Conservation (phyloP, 1,140 invertebrate species). For the Eriosoma lanigerum region DNA sequence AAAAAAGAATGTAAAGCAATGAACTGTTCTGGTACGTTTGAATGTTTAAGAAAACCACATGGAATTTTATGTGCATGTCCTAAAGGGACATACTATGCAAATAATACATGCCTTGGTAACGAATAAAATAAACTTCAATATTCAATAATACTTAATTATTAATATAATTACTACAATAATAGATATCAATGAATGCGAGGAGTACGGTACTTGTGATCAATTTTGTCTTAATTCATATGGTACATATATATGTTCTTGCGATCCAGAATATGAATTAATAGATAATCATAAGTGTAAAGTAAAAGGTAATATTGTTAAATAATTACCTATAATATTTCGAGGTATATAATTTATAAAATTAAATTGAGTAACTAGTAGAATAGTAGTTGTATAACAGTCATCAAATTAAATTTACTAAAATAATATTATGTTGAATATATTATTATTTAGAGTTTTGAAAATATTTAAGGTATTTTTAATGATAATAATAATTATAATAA, state of each 20-base stretch:
- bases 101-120: conserved; percentile 34
- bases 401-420: no score
- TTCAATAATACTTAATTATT: not conserved
- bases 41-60: conserved; percentile 38
- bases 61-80: conserved; percentile 23
- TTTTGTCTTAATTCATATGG: conserved; percentile 76
- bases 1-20: not conserved
- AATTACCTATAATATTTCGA: no score
- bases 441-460: no score
- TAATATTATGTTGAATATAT: no score
- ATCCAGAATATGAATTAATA: conserved; percentile 68
- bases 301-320: conserved; percentile 56
- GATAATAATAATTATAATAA: no score
- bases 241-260: conserved; percentile 78
- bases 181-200: conserved; percentile 83
- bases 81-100: conserved; percentile 28
- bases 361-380: no score
- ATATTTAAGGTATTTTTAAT: no score
- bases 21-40: conserved; percentile 44
- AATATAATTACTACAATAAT: conserved; percentile 41
- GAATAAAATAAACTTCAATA: not conserved
- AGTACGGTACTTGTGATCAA: conserved; percentile 79
- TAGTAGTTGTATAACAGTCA: no score
- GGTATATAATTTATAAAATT: no score
- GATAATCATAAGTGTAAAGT: conserved; percentile 74